A percentile compares a stretch with the other conserved stretches of the same genome.
phyloP scores from a whole-genome alignment of 2,888 invertebrate genomes.

The Autographa gamma region DNA sequence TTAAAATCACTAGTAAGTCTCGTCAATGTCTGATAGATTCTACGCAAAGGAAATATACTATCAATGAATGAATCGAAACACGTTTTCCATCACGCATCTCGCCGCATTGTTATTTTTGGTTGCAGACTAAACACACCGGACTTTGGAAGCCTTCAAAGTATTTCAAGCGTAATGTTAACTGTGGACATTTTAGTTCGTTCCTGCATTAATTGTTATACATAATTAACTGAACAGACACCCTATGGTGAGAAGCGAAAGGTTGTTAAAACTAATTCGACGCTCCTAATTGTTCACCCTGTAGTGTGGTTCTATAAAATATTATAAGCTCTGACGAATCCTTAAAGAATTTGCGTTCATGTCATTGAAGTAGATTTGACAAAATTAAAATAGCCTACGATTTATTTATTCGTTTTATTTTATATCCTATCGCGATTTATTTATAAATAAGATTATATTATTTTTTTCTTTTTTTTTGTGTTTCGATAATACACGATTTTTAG shows the following conservation, averaged over 20 bases:
- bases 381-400: too few relatives aligned
- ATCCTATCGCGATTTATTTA: too few relatives aligned
- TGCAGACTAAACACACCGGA: conserved; percentile 50
- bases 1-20: neutral
- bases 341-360: too few relatives aligned
- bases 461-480: too few relatives aligned
- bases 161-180: conserved; percentile 13
- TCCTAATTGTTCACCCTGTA: neutral
- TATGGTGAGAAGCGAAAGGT: neutral
- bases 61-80: neutral
- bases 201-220: neutral
- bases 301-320: neutral
- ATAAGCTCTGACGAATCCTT: too few relatives aligned
- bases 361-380: too few relatives aligned
- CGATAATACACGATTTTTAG: too few relatives aligned
- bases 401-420: too few relatives aligned
- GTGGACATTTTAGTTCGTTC: neutral
- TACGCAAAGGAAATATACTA: neutral
- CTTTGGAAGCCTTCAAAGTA: conserved; percentile 33
- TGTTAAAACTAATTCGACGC: neutral
- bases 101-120: conserved; percentile 31
- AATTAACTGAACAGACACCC: neutral
- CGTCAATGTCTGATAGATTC: neutral
- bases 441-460: too few relatives aligned
- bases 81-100: conserved; percentile 14